Evolutionary conservation across 2,888 invertebrate species (phyloP), one percentile per base, ranked within the genome.

Genomic region (Drosophila cognata): DNA sequence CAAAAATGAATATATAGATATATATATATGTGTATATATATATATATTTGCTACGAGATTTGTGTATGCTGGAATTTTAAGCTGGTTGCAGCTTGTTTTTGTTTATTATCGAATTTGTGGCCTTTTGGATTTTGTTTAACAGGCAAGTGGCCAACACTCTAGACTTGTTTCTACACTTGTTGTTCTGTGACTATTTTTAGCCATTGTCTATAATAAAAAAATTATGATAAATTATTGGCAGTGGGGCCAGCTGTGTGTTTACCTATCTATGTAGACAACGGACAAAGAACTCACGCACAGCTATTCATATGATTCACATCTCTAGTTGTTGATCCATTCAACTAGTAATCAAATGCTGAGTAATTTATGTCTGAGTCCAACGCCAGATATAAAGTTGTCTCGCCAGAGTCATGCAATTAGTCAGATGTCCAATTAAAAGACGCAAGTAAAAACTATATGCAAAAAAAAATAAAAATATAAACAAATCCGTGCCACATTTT

Each of bases 201-300:
- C 31, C 52, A 50, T 64, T 74, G 72, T 75, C 73, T 75, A 78
- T 81, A 71, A 75, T 70, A 72, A 66, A 68, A 66, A 57, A 65
- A 59, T 67, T 70, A 72, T 79, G 73, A 79, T 76, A 74, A 81
- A 72, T 81, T 76, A 81, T 76, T 66, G 72, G 31, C 28, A 11
- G 36, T 38, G 57, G 35, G 31, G 50, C 62, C 76, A 81, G 79
- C 67, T 79, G 65, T 73, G 50, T 73, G 67, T 35, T 62, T 51
- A 10, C 38, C 29, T 33, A 21, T 48, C 4, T 25, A 2, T 46
- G 53, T 31, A 31, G 21, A 61, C 38, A 48, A 60, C 29, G 25
- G 16, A 36, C 61, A 67, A 41, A 62, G 29, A 69, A 25, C 56
- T 31, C 29, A n/a, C 41, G 31, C 50, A 29, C 38, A n/a, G n/a